Base-by-base conservation (phyloP, 2,797 vertebrate species). In the Podarcis lilfordi region DNA sequence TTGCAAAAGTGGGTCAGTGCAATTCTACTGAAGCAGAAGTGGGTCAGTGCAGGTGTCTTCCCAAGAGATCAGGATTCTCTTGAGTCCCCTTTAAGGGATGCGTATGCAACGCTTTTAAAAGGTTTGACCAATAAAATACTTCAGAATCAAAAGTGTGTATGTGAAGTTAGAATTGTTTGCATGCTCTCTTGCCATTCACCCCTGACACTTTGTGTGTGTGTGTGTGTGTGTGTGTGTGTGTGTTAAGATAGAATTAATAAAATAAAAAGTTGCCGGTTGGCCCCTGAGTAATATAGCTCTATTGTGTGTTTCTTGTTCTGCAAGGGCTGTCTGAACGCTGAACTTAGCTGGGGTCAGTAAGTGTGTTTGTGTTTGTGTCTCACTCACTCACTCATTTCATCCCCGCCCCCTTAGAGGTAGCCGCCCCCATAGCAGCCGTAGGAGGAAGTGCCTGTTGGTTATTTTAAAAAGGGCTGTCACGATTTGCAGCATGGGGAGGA, bases 391-490 rank as follows among this genome's bases (percentile, higher is more conserved):
- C 59, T 2, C n/a, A 0, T 55, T 81, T 19, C 75, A n/a, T 84
- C 69, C 88, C 88, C n/a, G 15, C 84, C 82, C 72, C 1, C 1
- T 29, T 71, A 64, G 91, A 78, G 15, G 1, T n/a, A 89, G 89
- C 82, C 3, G 0, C 92, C 87, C 85, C 10, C 7, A 0, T 89
- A 75, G 84, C 91, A 83, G 89, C 85, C 82, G 0, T 1, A 89
- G 50, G 96, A 97, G 97, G 97, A 97, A 97, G 96, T 96, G 94
- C 94, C 50, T 69, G 87, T 86, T 66, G 90, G 94, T 96, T 96
- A 91, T 96, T 97, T 96, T 94, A 93, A 94, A 92, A 91, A 96
- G 95, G 92, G 89, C 96, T 95, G 95, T 94, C 95, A 89, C 95
- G 68, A 91, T 90, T 95, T 81, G 82, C 88, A 40, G 92, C 82